Percentiles rank a stretch among this genome's conserved stretches.
These are phyloP conservation scores for Taurulus bubalis DNA, from an alignment of 2,113 vertebrate genomes.

Conservation along the genomic window DNA sequence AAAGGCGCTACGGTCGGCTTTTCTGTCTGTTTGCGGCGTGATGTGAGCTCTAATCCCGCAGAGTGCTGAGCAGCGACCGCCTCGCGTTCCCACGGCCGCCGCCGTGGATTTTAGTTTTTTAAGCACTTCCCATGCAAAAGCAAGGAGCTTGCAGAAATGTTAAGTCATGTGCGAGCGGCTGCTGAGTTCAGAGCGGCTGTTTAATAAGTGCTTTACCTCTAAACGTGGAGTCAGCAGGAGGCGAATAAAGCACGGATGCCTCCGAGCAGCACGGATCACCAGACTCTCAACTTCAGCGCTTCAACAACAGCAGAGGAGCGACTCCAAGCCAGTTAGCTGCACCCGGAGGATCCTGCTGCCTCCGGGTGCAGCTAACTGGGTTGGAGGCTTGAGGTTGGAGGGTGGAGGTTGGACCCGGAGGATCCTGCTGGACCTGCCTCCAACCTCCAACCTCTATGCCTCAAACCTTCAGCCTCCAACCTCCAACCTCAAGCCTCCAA, in stretches of 20 bases:
- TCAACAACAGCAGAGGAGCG: not conserved
- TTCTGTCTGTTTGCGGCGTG: slow-evolving; percentile 65
- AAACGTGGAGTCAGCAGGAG: slow-evolving; percentile 60
- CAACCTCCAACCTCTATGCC: too few species aligned
- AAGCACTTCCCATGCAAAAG: slow-evolving; percentile 73
- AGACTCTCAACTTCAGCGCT: slow-evolving; percentile 9
- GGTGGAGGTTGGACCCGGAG: too few species aligned
- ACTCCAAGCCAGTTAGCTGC: too few species aligned
- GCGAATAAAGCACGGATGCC: slow-evolving; percentile 27
- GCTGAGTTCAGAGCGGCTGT: slow-evolving; percentile 58
- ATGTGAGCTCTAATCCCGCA: slow-evolving; percentile 61
- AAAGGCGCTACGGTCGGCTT: slow-evolving; percentile 69
- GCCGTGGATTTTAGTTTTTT: slow-evolving; percentile 59
- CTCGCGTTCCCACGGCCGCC: slow-evolving; percentile 40
- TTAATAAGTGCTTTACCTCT: slow-evolving; percentile 54
- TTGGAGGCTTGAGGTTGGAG: too few species aligned
- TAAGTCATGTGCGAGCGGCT: slow-evolving; percentile 61
- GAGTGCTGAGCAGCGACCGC: slow-evolving; percentile 66
- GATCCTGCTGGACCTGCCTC: too few species aligned
- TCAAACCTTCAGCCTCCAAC: too few species aligned
- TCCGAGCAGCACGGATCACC: slow-evolving; percentile 34
- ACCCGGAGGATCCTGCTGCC: too few species aligned
- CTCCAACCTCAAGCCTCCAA: too few species aligned
- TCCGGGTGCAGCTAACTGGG: too few species aligned
- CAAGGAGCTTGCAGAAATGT: slow-evolving; percentile 66